Conservation (phyloP, 2,797 vertebrate species). For the Mionectes olivaceus region DNA sequence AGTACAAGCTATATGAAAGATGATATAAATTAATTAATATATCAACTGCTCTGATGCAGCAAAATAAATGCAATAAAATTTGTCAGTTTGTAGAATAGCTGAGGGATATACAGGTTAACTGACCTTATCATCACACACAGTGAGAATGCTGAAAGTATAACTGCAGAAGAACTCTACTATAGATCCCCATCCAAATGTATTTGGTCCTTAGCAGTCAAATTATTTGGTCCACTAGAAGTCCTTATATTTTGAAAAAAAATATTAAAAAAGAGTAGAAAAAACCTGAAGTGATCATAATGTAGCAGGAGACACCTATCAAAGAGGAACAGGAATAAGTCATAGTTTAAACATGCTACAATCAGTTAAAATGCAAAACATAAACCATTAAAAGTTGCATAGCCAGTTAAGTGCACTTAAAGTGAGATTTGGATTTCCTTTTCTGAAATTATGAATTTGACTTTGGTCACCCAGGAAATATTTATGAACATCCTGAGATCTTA, state of each 20-base stretch:
- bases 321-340: not conserved
- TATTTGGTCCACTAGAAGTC: not conserved
- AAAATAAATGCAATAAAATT: not conserved
- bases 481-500: not conserved
- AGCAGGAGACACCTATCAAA: not conserved
- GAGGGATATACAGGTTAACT: not conserved
- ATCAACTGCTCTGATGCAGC: not conserved
- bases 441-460: not conserved
- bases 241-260: not conserved
- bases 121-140: not conserved
- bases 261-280: not conserved
- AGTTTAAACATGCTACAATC: not conserved
- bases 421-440: not conserved
- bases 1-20: not conserved
- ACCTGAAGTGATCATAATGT: not conserved
- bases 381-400: not conserved
- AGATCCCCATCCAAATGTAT: not conserved
- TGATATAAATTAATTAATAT: not conserved
- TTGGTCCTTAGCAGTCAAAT: not conserved
- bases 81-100: not conserved
- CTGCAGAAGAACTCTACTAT: not conserved
- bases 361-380: not conserved
- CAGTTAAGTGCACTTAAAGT: not conserved
- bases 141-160: not conserved
- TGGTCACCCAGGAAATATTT: not conserved